phyloP scores from a whole-genome alignment of 2,888 invertebrate species.

The Acrobasis consociella region DNA sequence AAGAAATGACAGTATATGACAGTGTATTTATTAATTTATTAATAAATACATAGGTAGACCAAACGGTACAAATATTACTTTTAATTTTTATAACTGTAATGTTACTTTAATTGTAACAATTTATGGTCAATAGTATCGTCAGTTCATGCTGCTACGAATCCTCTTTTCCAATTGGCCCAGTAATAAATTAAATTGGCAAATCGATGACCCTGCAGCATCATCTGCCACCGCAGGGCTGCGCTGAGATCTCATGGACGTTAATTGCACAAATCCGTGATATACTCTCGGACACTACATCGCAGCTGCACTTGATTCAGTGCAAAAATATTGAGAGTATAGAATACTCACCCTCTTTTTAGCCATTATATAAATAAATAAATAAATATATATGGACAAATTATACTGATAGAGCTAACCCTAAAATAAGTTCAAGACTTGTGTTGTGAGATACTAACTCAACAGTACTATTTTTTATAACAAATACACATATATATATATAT shows the following conservation, averaged over 20 bases:
- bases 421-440: no score
- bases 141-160: no score
- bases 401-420: no score
- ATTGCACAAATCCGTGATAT: slow-evolving; percentile 71
- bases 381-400: no score
- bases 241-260: slow-evolving; percentile 58
- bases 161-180: background rate
- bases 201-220: slow-evolving; percentile 7
- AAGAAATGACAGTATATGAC: no score
- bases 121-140: background rate
- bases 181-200: slow-evolving; percentile 1
- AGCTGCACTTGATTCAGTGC: slow-evolving; percentile 67
- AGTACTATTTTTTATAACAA: no score
- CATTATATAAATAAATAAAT: no score
- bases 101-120: background rate
- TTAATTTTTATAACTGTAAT: background rate
- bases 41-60: no score
- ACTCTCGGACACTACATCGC: slow-evolving; percentile 55
- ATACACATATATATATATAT: no score
- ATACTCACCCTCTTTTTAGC: background rate
- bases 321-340: background rate
- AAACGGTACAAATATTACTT: no score
- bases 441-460: no score
- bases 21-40: no score
- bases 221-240: slow-evolving; percentile 27